A percentile compares a stretch with the other conserved stretches of the same genome.
Evolutionary conservation across 2,888 invertebrate species (phyloP).

Genomic region (Leptopilina drosophilae): DNA sequence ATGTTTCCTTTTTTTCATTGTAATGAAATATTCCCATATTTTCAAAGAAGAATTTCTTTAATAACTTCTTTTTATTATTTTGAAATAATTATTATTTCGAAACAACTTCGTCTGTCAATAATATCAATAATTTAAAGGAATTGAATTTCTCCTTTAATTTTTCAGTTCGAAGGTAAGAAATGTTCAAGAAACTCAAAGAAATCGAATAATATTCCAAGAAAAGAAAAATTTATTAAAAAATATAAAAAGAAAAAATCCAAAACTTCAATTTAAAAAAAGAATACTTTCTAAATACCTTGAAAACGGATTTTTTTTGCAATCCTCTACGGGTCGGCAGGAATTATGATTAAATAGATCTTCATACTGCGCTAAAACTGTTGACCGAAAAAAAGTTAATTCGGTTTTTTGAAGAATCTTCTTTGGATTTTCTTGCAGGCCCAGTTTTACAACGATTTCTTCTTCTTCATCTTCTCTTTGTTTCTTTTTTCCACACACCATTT

Average conservation of each 20-base stretch:
- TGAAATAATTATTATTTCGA: background rate
- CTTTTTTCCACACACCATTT: background rate
- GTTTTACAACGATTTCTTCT: background rate
- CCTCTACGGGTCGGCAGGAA: constrained; percentile 16
- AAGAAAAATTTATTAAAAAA: background rate
- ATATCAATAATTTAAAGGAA: no score
- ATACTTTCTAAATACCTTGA: background rate
- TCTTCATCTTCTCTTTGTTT: background rate
- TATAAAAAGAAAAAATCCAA: background rate
- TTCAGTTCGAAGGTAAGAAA: no score
- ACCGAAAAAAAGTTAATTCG: background rate
- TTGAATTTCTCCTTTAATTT: no score
- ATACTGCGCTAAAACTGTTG: background rate
- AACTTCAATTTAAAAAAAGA: background rate
- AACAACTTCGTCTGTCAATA: background rate
- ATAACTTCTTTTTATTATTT: background rate
- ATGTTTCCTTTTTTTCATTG: no score
- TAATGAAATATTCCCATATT: no score
- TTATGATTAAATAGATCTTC: background rate
- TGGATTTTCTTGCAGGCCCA: constrained; percentile 17
- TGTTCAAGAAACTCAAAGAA: no score
- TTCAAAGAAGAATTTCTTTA: no score
- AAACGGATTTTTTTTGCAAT: constrained; percentile 1
- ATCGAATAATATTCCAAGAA: no score
- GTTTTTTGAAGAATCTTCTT: constrained; percentile 7